These are phyloP conservation scores for Schizotus pectinicornis DNA, from an alignment of 2,888 invertebrate species.

Conservation along the genomic window DNA sequence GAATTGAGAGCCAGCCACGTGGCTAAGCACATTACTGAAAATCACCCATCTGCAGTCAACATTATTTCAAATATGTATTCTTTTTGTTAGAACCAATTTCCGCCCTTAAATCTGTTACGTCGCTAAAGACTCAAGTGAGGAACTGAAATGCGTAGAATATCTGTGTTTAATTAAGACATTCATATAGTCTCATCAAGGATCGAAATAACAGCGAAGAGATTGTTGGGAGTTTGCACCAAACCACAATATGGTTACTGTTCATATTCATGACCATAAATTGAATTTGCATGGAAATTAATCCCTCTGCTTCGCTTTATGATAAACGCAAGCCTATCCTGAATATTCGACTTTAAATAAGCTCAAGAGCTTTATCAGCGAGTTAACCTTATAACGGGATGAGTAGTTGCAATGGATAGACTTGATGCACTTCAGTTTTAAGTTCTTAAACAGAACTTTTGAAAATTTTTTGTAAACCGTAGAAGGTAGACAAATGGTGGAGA, in stretches of 20 bases:
- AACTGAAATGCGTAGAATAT: too few relatives aligned
- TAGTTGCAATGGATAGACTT: background rate
- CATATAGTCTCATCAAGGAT: constrained; percentile 4
- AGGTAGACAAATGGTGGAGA: too few relatives aligned
- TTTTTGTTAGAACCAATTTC: too few relatives aligned
- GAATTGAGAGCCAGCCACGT: too few relatives aligned
- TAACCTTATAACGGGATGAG: background rate
- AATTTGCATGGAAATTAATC: constrained; percentile 23
- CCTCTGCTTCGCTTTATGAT: constrained; percentile 14
- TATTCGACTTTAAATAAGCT: constrained; percentile 8
- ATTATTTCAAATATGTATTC: too few relatives aligned
- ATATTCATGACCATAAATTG: constrained; percentile 20
- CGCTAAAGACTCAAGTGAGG: too few relatives aligned
- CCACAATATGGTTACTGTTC: constrained; percentile 16
- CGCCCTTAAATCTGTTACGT: too few relatives aligned
- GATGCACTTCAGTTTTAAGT: background rate
- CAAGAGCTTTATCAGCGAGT: background rate
- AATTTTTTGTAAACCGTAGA: too few relatives aligned
- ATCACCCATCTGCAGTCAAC: too few relatives aligned
- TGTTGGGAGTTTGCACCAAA: constrained; percentile 8
- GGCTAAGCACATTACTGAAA: too few relatives aligned
- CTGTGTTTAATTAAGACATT: background rate
- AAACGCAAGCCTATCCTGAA: constrained; percentile 19
- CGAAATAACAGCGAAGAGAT: background rate
- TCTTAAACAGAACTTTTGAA: too few relatives aligned